Conservation (phyloP, 1,140 invertebrate species). For the Drosophila nebulosa region DNA sequence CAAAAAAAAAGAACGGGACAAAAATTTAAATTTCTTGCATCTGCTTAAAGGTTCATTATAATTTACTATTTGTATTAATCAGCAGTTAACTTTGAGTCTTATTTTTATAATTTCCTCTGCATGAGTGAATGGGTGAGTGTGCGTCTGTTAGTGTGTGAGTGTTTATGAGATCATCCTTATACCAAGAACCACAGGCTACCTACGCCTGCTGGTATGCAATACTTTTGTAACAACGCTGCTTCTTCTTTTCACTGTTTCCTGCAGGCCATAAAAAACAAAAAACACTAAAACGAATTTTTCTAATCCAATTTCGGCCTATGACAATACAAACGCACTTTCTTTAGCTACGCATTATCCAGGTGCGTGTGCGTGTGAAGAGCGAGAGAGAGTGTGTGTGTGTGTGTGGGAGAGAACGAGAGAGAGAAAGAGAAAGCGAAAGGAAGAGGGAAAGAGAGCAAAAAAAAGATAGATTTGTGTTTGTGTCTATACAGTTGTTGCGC, state of each 20-base stretch:
- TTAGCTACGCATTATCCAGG: conserved; percentile 62
- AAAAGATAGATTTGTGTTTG: conserved; percentile 33
- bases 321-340: conserved; percentile 70
- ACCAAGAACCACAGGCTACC: conserved; percentile 22
- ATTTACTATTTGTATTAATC: conserved; percentile 48
- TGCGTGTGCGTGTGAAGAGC: conserved; percentile 63
- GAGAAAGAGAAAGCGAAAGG: conserved; percentile 5
- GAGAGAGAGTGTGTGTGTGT: conserved; percentile 16
- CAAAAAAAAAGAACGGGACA: conserved; percentile 20
- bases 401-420: conserved; percentile 5
- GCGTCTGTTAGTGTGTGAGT: conserved; percentile 14
- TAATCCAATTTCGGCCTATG: conserved; percentile 57
- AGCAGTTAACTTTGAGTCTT: not conserved
- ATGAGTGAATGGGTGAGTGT: conserved; percentile 5
- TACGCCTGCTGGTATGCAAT: conserved; percentile 69
- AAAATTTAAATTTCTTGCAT: conserved; percentile 14
- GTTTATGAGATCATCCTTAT: conserved; percentile 67
- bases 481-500: conserved; percentile 46
- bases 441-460: not conserved
- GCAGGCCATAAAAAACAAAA: conserved; percentile 25
- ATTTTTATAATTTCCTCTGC: not conserved
- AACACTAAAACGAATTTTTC: conserved; percentile 40
- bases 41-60: not conserved
- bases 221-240: conserved; percentile 46
- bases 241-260: conserved; percentile 14